A percentile compares a stretch with the other conserved stretches of the same genome.
Conservation (phyloP, 2,888 invertebrate species). For the Tyria jacobaeae region DNA sequence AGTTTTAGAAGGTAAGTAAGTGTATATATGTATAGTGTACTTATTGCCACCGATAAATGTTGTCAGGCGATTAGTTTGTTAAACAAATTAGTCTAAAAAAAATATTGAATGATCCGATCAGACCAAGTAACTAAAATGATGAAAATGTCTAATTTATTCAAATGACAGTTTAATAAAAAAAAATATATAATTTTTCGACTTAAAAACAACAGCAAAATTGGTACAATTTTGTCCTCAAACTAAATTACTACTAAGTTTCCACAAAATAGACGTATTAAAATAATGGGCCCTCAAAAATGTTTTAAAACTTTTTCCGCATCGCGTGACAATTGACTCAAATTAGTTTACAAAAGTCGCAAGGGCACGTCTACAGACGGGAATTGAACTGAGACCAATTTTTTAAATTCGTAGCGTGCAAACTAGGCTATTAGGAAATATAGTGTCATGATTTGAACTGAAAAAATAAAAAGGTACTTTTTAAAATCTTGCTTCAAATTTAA, state of each 20-base stretch:
- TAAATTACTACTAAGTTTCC: conserved; percentile 30
- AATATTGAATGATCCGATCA: neutral
- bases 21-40: no score
- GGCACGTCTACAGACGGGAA: conserved; percentile 59
- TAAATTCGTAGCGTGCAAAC: conserved; percentile 73
- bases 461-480: neutral
- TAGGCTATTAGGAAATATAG: conserved; percentile 48
- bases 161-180: conserved; percentile 12
- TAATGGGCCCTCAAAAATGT: conserved; percentile 44
- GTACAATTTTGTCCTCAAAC: conserved; percentile 39
- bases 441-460: conserved; percentile 19
- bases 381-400: conserved; percentile 66
- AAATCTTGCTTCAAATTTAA: no score
- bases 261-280: conserved; percentile 43
- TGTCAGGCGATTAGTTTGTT: neutral
- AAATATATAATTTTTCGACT: neutral
- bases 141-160: conserved; percentile 16
- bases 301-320: conserved; percentile 52
- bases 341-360: conserved; percentile 74
- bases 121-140: neutral
- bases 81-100: neutral
- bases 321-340: conserved; percentile 75
- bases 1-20: no score
- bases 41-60: no score
- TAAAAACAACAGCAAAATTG: conserved; percentile 4